Evolutionary conservation across 2,888 invertebrate genomes (phyloP).

Genomic region (Byasa hedistus): DNA sequence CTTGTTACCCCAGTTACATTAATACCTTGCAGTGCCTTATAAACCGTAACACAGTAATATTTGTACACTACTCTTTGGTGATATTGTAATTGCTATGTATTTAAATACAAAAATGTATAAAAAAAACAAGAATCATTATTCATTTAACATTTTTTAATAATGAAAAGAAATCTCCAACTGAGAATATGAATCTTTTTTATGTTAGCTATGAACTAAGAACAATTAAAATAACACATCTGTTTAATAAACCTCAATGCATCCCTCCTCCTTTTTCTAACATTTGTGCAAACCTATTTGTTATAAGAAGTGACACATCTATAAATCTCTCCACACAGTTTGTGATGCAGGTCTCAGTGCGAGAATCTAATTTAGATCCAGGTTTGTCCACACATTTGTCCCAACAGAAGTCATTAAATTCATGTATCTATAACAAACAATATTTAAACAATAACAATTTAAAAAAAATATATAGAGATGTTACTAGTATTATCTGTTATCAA

Average conservation of each 20-base stretch:
- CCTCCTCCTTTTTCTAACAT: constrained; percentile 87
- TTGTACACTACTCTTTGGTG: too few species aligned
- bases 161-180: not conserved
- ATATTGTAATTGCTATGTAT: too few species aligned
- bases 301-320: constrained; percentile 93
- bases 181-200: not conserved
- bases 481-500: too few species aligned
- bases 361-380: constrained; percentile 92
- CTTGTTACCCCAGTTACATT: too few species aligned
- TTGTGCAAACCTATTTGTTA: constrained; percentile 94
- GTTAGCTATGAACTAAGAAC: constrained; percentile 6
- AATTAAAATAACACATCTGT: not conserved
- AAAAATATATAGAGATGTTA: too few species aligned
- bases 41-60: too few species aligned
- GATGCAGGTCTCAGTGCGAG: constrained; percentile 93
- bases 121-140: too few species aligned
- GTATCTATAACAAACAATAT: constrained; percentile 84
- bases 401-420: constrained; percentile 95
- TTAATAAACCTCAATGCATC: constrained; percentile 56
- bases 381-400: constrained; percentile 98
- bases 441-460: too few species aligned
- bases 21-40: too few species aligned
- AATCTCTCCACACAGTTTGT: constrained; percentile 96
- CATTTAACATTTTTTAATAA: not conserved
- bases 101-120: too few species aligned